Conservation (phyloP, 23 tunicate species). For the Oikopleura dioica region DNA sequence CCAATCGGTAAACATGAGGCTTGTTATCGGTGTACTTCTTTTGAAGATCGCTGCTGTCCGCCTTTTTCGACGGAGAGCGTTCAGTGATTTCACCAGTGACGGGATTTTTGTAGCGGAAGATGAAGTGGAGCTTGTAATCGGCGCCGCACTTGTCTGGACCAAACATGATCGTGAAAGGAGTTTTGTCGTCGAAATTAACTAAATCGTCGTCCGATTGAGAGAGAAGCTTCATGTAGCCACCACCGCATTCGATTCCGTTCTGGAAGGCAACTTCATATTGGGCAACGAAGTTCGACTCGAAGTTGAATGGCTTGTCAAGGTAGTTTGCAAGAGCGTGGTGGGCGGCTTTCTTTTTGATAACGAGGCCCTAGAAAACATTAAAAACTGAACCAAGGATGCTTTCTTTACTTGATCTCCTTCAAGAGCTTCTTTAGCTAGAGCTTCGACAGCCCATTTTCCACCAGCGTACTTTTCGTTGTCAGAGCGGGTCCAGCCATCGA, state of each 20-base stretch:
- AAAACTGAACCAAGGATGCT: neutral
- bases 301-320: slow-evolving; percentile 32
- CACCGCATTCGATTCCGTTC: slow-evolving; percentile 84
- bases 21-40: slow-evolving; percentile 45
- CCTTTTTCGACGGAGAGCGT: neutral
- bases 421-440: neutral
- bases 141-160: slow-evolving; percentile 98
- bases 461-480: neutral
- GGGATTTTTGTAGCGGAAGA: slow-evolving; percentile 86
- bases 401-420: too few relatives aligned
- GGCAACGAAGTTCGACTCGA: slow-evolving; percentile 48
- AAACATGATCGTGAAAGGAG: slow-evolving; percentile 84
- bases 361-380: neutral
- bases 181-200: slow-evolving; percentile 37
- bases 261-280: slow-evolving; percentile 91
- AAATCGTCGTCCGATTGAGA: neutral
- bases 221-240: slow-evolving; percentile 37
- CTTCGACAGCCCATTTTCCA: neutral
- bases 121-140: slow-evolving; percentile 79
- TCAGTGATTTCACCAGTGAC: slow-evolving; percentile 31
- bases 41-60: slow-evolving; percentile 24
- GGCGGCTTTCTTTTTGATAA: slow-evolving; percentile 15
- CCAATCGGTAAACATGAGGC: slow-evolving; percentile 52
- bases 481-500: slow-evolving; percentile 13
- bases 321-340: slow-evolving; percentile 54